These are phyloP conservation scores for Raja brachyura DNA, from an alignment of 2,113 vertebrate species.

Conservation along the genomic window DNA sequence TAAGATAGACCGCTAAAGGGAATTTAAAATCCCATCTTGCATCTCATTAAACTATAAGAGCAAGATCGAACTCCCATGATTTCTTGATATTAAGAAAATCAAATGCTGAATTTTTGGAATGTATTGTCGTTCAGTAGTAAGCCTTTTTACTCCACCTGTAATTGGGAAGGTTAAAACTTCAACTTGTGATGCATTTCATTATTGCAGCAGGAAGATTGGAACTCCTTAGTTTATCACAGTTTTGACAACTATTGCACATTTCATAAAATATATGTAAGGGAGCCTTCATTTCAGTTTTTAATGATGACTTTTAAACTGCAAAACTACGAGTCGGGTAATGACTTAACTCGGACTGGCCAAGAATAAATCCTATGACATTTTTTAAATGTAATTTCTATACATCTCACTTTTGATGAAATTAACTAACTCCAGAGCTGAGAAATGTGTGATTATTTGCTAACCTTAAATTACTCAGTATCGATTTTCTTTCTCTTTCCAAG, in stretches of 20 bases:
- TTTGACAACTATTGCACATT: not conserved
- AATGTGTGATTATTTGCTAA: not conserved
- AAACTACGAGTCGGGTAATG: not conserved
- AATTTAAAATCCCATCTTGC: not conserved
- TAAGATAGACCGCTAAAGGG: not conserved
- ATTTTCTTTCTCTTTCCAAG: constrained; percentile 53
- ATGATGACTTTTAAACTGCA: not conserved
- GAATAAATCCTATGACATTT: not conserved
- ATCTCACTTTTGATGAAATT: not conserved
- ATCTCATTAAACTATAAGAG: not conserved
- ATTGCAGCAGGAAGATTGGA: not conserved
- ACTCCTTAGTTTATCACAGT: not conserved
- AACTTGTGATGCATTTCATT: not conserved
- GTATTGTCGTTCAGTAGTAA: not conserved
- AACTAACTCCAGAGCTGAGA: not conserved
- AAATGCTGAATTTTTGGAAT: not conserved
- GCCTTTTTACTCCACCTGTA: not conserved
- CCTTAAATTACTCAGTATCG: constrained; percentile 26
- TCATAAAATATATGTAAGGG: not conserved
- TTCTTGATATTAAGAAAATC: not conserved
- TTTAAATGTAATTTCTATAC: not conserved
- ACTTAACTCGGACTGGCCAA: not conserved
- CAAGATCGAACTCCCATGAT: not conserved
- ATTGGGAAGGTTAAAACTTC: not conserved
- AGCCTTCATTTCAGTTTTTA: not conserved